Conservation (phyloP, 2,113 vertebrate genomes). For the Acanthisitta chloris region DNA sequence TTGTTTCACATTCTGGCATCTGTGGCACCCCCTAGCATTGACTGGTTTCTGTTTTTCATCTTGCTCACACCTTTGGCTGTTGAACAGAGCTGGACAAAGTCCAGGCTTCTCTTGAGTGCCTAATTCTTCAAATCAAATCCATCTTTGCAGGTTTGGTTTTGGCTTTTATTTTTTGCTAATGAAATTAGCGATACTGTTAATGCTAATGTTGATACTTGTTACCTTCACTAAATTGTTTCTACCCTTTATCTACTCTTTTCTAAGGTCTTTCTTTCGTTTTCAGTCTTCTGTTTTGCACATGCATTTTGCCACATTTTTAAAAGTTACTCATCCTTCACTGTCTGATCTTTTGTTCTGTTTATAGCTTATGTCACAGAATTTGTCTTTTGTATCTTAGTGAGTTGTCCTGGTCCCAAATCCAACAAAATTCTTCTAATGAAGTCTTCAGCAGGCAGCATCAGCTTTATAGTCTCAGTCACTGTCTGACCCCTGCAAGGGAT, state of each 20-base stretch:
- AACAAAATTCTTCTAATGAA: not conserved
- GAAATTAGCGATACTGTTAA: not conserved
- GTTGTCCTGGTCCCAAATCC: not conserved
- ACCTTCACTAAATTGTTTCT: not conserved
- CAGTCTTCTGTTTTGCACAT: not conserved
- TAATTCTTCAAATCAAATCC: constrained; percentile 34
- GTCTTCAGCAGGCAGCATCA: not conserved
- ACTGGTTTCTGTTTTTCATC: constrained; percentile 39
- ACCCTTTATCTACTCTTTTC: not conserved
- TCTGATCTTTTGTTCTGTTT: not conserved
- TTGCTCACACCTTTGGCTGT: constrained; percentile 6
- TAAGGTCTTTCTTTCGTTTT: not conserved
- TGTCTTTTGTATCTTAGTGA: not conserved
- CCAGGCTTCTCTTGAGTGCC: not conserved
- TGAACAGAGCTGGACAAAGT: constrained; percentile 36
- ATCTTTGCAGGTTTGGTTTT: not conserved
- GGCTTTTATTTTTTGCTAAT: constrained; percentile 10
- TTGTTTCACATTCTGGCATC: constrained; percentile 35
- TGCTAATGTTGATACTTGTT: not conserved
- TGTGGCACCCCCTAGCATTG: not conserved
- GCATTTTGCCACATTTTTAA: not conserved
- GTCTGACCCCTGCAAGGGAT: not conserved
- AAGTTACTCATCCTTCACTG: not conserved
- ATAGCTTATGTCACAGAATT: not conserved
- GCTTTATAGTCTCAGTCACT: accelerated